These are phyloP conservation scores for Lacerta viridis DNA, from an alignment of 2,797 vertebrate genomes.

Conservation along the genomic window DNA sequence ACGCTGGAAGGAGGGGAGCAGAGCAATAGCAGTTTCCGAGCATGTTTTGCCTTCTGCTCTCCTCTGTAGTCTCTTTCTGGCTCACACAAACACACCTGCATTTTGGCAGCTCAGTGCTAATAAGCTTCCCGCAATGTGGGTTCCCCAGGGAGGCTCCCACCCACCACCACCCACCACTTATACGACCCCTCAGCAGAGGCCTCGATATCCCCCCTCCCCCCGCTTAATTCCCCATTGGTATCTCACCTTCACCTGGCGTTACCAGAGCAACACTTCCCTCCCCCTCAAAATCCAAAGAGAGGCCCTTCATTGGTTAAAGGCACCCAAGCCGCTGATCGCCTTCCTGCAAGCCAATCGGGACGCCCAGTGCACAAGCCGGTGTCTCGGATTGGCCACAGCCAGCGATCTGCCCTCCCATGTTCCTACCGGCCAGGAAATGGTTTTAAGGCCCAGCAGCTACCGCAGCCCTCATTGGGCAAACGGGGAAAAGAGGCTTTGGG, in stretches of 20 bases:
- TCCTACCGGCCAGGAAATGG: not conserved
- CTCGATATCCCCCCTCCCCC: not conserved
- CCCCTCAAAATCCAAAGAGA: not conserved
- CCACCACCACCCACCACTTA: no score
- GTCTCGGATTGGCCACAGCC: not conserved
- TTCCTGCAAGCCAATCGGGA: slow-evolving; percentile 13
- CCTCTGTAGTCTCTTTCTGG: not conserved
- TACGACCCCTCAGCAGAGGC: not conserved
- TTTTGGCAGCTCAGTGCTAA: not conserved
- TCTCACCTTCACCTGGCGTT: slow-evolving; percentile 46
- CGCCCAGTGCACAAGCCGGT: no score
- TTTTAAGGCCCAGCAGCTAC: not conserved
- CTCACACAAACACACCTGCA: no score
- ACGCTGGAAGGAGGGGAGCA: not conserved
- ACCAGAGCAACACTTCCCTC: slow-evolving; percentile 46
- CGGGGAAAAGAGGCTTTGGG: not conserved
- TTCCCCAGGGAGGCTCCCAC: not conserved
- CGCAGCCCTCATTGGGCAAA: slow-evolving; percentile 18
- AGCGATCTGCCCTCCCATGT: not conserved
- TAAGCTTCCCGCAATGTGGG: not conserved
- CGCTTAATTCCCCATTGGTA: not conserved
- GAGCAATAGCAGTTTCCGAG: not conserved
- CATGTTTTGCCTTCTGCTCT: not conserved
- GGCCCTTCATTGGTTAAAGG: slow-evolving; percentile 14
- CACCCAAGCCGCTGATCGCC: not conserved